Evolutionary conservation across 2,797 vertebrate genomes (phyloP).

Genomic region (Ceryle rudis): DNA sequence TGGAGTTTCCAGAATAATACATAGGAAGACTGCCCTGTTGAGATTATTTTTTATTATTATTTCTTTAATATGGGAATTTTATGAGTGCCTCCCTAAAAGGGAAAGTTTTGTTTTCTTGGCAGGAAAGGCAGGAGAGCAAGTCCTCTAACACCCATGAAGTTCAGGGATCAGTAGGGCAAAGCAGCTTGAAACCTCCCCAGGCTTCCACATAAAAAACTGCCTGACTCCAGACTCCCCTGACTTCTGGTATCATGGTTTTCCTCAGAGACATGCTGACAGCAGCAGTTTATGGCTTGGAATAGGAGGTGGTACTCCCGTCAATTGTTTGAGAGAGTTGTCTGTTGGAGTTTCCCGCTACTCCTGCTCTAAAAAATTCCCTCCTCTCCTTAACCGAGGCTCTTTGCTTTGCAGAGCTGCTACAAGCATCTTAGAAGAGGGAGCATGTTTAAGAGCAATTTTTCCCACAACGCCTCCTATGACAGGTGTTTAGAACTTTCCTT

Average conservation of each 20-base stretch:
- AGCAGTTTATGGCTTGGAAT: neutral
- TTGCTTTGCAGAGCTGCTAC: neutral
- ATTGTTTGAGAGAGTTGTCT: neutral
- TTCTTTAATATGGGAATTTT: neutral
- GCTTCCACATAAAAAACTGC: neutral
- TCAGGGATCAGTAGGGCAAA: constrained; percentile 17
- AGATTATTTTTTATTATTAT: neutral
- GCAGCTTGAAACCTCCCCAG: neutral
- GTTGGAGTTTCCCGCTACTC: neutral
- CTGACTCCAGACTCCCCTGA: neutral
- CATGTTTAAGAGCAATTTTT: neutral
- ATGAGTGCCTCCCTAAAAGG: neutral
- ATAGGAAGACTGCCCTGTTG: neutral
- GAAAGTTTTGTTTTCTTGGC: constrained; percentile 22
- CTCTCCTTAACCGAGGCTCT: neutral
- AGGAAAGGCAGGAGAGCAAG: constrained; percentile 2
- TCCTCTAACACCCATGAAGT: constrained; percentile 25
- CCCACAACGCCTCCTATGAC: neutral
- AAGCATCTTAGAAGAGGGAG: neutral
- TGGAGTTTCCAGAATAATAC: neutral
- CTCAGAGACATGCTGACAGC: neutral
- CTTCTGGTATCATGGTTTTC: neutral
- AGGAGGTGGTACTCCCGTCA: neutral
- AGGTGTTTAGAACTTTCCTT: neutral
- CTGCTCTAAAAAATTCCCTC: neutral